Evolutionary conservation across 2,888 invertebrate genomes (phyloP), one percentile per base, ranked within the genome.

Genomic region (Polietes domitor): DNA sequence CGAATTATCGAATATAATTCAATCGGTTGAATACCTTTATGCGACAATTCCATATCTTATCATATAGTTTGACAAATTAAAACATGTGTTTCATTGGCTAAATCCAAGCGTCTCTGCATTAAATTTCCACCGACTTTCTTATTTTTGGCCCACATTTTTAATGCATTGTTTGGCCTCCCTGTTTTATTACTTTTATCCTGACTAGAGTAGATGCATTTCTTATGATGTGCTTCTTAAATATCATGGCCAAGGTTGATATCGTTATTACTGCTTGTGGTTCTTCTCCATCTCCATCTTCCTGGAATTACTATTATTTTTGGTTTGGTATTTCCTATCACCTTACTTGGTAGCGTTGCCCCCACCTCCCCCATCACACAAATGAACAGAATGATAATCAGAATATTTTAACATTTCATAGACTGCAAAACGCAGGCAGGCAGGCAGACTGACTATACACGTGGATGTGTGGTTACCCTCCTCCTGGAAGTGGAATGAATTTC

Each of bases 161-260:
- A 17, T 0, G 2, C 43, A 43, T 6, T 5, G 3, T 24, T 55
- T 4, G 2, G 32, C 55, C 7, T 2, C 58, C 43, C 73, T 41
- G 73, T n/a, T 53, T 10, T 41, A 73, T 73, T 73, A 24, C 10
- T 12, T 32, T 55, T 55, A 72, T 71, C 10, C 55, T 5, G 1
- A n/a, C n/a, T n/a, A 19, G 32, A 55, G 24, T 73, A 72, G 53
- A 32, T 72, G 21, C 32, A 58, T 58, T 73, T 47, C 58, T 61
- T 73, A 12, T 53, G 72, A 24, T 10, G 4, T 21, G 41, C 32
- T 58, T 58, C 43, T 2, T 19, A 26, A 73, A 41, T 58, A 73
- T 61, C 73, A 73, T 73, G 58, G 61, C 73, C 73, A 73, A 73
- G 73, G 73, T 58, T 61, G 73, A 43, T 61, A 61, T 58, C 68